A percentile compares a stretch with the other conserved stretches of the same genome.
Conservation (phyloP, 2,113 vertebrate species). For the Gallinago jamesoni region DNA sequence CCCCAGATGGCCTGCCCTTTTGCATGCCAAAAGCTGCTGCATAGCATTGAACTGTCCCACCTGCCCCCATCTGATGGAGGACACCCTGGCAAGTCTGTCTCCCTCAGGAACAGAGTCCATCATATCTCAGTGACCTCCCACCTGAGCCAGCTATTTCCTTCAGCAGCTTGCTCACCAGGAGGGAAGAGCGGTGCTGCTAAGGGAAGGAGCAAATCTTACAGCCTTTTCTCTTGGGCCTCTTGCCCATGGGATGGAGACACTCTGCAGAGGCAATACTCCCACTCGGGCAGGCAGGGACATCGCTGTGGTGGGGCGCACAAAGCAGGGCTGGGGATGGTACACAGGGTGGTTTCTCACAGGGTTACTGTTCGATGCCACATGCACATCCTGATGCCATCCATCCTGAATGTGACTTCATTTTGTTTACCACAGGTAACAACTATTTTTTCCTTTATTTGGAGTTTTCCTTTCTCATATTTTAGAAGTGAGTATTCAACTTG, state of each 20-base stretch:
- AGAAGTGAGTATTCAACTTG: background rate
- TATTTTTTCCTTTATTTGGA: background rate
- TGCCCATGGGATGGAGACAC: background rate
- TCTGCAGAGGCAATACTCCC: background rate
- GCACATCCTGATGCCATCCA: background rate
- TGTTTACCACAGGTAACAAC: background rate
- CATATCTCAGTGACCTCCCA: background rate
- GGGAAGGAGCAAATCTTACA: background rate
- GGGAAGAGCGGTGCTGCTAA: background rate
- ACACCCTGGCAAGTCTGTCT: fast-evolving
- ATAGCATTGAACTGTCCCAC: background rate
- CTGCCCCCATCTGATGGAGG: background rate
- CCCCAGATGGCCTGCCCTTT: background rate
- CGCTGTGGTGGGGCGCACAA: background rate
- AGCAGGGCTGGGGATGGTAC: background rate
- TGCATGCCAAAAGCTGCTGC: background rate
- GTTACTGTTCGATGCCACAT: background rate
- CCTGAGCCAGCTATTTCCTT: background rate
- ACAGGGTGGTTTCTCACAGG: background rate
- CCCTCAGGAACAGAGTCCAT: background rate
- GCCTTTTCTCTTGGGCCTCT: background rate
- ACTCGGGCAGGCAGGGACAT: background rate
- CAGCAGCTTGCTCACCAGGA: background rate
- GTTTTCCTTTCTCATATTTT: background rate
- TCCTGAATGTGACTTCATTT: background rate